These are phyloP conservation scores for Phortica magna DNA, from an alignment of 2,888 invertebrate genomes.

Conservation along the genomic window DNA sequence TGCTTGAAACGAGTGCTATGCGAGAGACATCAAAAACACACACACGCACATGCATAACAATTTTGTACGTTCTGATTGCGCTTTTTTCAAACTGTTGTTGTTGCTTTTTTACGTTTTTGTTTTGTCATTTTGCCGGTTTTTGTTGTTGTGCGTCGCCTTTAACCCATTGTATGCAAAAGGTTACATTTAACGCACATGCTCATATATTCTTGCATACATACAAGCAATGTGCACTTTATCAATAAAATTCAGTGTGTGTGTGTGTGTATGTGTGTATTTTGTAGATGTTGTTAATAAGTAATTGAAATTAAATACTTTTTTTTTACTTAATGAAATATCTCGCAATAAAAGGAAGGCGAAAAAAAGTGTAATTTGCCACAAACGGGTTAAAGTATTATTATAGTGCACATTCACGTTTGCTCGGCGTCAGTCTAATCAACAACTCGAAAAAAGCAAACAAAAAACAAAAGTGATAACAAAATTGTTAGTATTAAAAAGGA, in stretches of 20 bases:
- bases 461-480: not conserved
- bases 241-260: not conserved
- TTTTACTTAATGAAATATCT: too few relatives aligned
- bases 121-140: constrained; percentile 2
- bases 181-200: not conserved
- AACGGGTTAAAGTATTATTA: too few relatives aligned
- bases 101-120: constrained; percentile 1
- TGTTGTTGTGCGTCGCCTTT: not conserved
- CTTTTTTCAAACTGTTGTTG: not conserved
- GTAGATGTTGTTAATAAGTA: too few relatives aligned
- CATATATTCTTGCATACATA: not conserved
- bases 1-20: not conserved
- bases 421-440: too few relatives aligned
- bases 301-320: too few relatives aligned
- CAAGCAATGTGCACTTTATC: not conserved
- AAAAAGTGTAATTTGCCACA: too few relatives aligned
- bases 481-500: too few relatives aligned
- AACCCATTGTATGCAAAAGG: not conserved
- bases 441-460: not conserved
- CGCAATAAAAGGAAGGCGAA: too few relatives aligned
- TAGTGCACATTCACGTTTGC: too few relatives aligned
- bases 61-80: constrained; percentile 10
- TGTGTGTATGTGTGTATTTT: too few relatives aligned
- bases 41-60: constrained; percentile 13
- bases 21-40: not conserved